Percentiles rank a stretch among this genome's conserved stretches.
Evolutionary conservation across 2,113 vertebrate species (phyloP).

Genomic region (Serinus canaria): DNA sequence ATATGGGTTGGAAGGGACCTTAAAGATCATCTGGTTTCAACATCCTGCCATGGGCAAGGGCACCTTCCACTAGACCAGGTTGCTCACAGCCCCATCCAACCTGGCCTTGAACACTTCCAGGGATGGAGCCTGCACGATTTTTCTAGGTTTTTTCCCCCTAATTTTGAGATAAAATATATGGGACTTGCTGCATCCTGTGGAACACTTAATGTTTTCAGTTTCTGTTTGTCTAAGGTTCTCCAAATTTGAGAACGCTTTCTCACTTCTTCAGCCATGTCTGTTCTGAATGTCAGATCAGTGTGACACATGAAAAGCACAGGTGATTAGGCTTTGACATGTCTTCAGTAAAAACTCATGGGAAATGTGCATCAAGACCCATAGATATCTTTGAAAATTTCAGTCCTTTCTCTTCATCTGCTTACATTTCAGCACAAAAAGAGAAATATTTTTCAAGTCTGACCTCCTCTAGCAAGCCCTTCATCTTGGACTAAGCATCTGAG

Average conservation of each 20-base stretch:
- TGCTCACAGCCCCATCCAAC: background rate
- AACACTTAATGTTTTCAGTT: background rate
- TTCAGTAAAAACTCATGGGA: background rate
- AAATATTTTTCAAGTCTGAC: background rate
- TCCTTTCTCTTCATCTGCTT: background rate
- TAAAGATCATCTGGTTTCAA: background rate
- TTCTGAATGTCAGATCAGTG: background rate
- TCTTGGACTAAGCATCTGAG: background rate
- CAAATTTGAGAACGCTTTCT: background rate
- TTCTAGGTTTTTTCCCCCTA: background rate
- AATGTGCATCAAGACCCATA: background rate
- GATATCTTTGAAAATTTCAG: background rate
- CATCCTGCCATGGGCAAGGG: background rate
- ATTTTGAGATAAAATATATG: background rate
- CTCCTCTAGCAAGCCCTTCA: accelerated
- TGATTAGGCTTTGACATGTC: background rate
- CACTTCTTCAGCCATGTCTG: accelerated
- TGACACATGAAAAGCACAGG: background rate
- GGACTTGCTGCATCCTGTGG: background rate
- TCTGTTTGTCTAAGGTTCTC: background rate
- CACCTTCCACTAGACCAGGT: accelerated
- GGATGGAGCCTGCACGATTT: background rate
- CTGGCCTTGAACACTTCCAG: background rate
- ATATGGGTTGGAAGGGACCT: background rate
- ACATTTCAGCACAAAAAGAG: background rate